Base-by-base conservation (phyloP, 2,797 vertebrate species). In the Nyctibius grandis region DNA sequence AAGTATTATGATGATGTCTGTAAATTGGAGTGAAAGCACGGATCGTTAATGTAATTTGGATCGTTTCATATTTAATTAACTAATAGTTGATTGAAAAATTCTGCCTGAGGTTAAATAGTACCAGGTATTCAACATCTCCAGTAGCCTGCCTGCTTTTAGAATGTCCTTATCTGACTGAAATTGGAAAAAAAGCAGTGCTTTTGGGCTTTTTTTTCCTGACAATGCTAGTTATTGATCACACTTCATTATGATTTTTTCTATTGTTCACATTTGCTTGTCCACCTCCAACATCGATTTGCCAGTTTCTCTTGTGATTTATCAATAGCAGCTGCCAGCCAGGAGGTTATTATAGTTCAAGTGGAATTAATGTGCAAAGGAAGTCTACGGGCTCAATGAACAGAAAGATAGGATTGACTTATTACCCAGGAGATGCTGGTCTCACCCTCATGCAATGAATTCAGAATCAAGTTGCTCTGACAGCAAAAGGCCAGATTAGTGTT, bases 331-430 rank as follows among this genome's bases (percentile, higher is more conserved):
- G 51, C 84, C 79, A 86, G 42, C 73, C 36, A 92, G 67, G 81
- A 92, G 84, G 76, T 91, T 95, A 93, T 95, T 94, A 80, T 56
- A 95, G 76, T 96, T 97, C 81, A 91, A 88, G 85, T 79, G 85
- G 82, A 96, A 96, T 95, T 95, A 92, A 85, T 91, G 81, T 93
- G 84, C 72, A 92, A 95, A 93, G 70, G 45, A 93, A 86, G 69
- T 91, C 86, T 96, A 77, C 53, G 33, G 91, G 60, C 67, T 95
- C 81, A 96, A 90, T 85, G 91, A 95, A 75, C 81, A 94, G 94
- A 90, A 92, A 96, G 89, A 94, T 80, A 93, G 61, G 61, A 94
- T 85, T 95, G 88, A 88, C 75, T 92, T 95, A 91, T 95, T 96
- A 95, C 78, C 44, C 44, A 63, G 54, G 91, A 97, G 56, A 92